Conservation (phyloP, 2,113 vertebrate genomes). For the Trogon melanurus region DNA sequence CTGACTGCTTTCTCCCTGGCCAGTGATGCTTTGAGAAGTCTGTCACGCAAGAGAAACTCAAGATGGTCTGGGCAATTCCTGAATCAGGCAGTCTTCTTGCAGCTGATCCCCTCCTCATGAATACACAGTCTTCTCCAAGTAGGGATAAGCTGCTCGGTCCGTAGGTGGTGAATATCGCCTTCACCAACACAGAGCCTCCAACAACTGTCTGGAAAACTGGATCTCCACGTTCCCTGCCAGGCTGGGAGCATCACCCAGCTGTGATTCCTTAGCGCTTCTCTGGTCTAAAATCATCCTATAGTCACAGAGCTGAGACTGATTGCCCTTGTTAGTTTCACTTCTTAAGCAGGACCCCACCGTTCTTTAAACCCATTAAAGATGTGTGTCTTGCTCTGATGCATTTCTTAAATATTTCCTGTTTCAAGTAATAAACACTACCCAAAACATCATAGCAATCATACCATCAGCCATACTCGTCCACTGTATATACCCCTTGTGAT, state of each 20-base stretch:
- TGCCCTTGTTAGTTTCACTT: background rate
- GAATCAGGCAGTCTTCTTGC: slow-evolving; percentile 10
- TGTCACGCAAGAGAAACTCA: slow-evolving; percentile 50
- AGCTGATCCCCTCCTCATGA: background rate
- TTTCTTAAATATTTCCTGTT: background rate
- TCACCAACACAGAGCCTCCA: background rate
- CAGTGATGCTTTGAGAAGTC: slow-evolving; percentile 54
- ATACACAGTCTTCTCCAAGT: background rate
- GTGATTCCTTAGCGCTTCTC: background rate
- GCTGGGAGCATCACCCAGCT: background rate
- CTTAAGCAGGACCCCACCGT: background rate
- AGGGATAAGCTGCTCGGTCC: background rate
- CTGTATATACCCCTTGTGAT: background rate
- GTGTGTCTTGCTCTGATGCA: background rate
- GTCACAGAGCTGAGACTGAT: background rate
- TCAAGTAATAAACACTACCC: background rate
- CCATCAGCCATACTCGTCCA: background rate
- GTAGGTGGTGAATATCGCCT: background rate
- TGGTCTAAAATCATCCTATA: background rate
- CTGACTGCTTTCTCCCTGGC: slow-evolving; percentile 44
- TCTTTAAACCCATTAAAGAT: background rate
- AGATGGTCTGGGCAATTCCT: slow-evolving; percentile 41
- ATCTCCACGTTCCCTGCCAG: slow-evolving; percentile 6
- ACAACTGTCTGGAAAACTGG: background rate
- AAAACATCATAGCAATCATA: background rate